Percentiles rank a stretch among this genome's conserved stretches.
phyloP scores from a whole-genome alignment of 2,113 vertebrate genomes.

The Rhipidura dahli region DNA sequence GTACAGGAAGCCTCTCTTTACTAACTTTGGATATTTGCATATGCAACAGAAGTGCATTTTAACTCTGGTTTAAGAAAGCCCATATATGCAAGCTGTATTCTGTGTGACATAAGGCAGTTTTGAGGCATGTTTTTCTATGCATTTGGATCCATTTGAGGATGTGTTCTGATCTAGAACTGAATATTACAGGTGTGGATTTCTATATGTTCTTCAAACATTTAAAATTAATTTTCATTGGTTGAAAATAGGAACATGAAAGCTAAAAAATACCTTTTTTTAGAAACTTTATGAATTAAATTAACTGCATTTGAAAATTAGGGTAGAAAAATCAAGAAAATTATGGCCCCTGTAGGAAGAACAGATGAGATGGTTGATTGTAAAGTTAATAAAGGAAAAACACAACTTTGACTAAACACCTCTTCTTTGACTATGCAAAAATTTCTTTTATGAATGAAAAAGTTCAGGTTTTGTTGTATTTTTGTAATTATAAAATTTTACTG shows the following conservation, averaged over 20 bases:
- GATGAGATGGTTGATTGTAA: neutral
- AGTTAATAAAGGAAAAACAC: neutral
- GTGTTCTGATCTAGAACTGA: neutral
- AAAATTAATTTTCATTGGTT: neutral
- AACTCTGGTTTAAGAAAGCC: neutral
- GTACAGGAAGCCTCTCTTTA: neutral
- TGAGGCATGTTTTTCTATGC: neutral
- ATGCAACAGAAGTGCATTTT: neutral
- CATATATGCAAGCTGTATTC: neutral
- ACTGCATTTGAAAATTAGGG: neutral
- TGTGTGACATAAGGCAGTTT: neutral
- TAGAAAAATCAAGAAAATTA: neutral
- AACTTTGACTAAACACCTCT: neutral
- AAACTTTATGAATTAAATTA: neutral
- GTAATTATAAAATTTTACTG: neutral
- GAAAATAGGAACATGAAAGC: neutral
- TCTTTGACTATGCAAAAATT: neutral
- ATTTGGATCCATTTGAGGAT: neutral
- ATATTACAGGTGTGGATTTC: neutral
- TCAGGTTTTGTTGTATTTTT: neutral
- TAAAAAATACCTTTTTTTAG: neutral
- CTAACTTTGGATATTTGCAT: neutral
- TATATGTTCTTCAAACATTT: neutral
- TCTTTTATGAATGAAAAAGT: neutral
- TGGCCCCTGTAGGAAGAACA: accelerated